Evolutionary conservation across 37 sponge, comb jelly and placozoan genomes (phyloP), one percentile per base, ranked within the genome.

Genomic region (Chondrilla cf. caribensis): DNA sequence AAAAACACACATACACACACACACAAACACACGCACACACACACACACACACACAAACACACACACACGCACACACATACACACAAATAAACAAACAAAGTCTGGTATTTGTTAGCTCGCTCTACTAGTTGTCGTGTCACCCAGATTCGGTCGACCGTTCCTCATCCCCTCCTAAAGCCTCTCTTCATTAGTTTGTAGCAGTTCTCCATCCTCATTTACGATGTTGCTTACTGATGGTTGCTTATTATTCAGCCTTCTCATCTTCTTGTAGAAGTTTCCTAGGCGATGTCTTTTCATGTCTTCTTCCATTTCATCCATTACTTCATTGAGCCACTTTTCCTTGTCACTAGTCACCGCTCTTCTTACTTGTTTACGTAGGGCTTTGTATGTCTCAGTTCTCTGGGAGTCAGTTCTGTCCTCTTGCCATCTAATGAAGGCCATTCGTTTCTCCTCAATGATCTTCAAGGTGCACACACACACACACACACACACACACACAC

Each of bases 61-160:
- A n/a, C n/a, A n/a, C n/a, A n/a, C n/a, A n/a, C n/a, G n/a, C n/a
- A n/a, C n/a, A n/a, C n/a, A n/a, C n/a, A n/a, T n/a, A n/a, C n/a
- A n/a, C n/a, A n/a, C n/a, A n/a, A n/a, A n/a, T n/a, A n/a, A n/a
- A n/a, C n/a, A n/a, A n/a, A n/a, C n/a, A n/a, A n/a, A n/a, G n/a
- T 37, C 72, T 70, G 72, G 72, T 70, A 70, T 4, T 70, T 19
- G 18, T 32, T 70, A 38, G 72, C 72, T 70, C 72, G 5, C 38
- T 70, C 72, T 70, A 70, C 39, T 32, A 70, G 5, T 18, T 70
- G 72, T 5, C 72, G 72, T 70, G 72, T 11, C 8, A 37, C 18
- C 72, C 72, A 70, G 72, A 70, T 70, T 31, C 31, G 72, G 38
- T 70, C 72, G 38, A 70, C 72, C 19, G 72, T 70, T 32, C 72